A percentile compares a stretch with the other conserved stretches of the same genome.
phyloP scores from a whole-genome alignment of 2,888 invertebrate species.

The Macropis europaea region DNA sequence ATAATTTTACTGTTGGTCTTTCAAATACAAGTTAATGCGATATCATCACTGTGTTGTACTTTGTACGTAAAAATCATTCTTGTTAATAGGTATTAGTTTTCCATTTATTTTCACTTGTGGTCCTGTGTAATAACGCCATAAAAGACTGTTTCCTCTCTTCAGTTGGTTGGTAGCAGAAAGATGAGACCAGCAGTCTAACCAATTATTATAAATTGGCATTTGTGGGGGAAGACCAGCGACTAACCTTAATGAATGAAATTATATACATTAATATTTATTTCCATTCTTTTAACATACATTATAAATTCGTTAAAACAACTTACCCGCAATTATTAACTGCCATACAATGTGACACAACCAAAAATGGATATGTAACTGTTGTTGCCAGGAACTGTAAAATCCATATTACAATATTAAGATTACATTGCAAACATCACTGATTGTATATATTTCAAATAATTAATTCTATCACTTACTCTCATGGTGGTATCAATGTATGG shows the following conservation, averaged over 20 bases:
- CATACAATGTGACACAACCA: constrained; percentile 95
- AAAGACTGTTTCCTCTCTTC: constrained; percentile 91
- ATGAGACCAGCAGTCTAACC: constrained; percentile 93
- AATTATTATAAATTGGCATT: constrained; percentile 90
- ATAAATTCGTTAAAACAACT: constrained; percentile 52
- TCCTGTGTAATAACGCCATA: constrained; percentile 88
- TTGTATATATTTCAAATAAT: background rate
- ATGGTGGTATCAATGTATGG: constrained; percentile 82
- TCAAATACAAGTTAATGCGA: constrained; percentile 26
- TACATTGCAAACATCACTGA: background rate
- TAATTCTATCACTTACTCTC: constrained; percentile 80
- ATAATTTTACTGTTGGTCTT: constrained; percentile 36
- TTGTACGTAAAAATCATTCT: constrained; percentile 39
- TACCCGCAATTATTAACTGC: constrained; percentile 89
- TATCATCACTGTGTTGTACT: constrained; percentile 21
- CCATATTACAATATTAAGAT: background rate
- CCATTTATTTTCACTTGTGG: constrained; percentile 72
- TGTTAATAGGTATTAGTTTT: constrained; percentile 66
- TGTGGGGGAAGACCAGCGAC: constrained; percentile 90
- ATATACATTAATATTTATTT: background rate
- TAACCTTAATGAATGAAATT: constrained; percentile 81
- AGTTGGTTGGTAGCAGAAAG: constrained; percentile 88
- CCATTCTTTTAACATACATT: background rate
- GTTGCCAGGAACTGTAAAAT: constrained; percentile 86
- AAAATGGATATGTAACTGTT: constrained; percentile 94